Evolutionary conservation across 2,888 invertebrate species (phyloP), one percentile per base, ranked within the genome.

Genomic region (Aproaerema taeniolella): DNA sequence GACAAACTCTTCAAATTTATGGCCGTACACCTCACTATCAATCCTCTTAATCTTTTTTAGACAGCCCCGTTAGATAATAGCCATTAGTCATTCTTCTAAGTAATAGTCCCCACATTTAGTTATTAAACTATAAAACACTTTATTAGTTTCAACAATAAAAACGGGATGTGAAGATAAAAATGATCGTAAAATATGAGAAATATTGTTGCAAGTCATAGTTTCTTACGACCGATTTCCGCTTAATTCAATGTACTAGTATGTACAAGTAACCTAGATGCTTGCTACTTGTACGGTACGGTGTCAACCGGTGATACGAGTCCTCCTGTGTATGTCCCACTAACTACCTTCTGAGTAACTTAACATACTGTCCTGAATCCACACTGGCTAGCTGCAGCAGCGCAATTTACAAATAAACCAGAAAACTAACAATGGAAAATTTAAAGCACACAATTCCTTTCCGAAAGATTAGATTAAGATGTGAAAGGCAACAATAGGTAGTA

Each of bases 401-500:
- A n/a, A 26, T 35, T 35, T 35, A 9, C 10, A 28, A 16, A 28
- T 28, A 35, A 35, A 16, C 6, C 26, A 26, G 16, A 26, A 38
- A 37, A 30, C 11, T 11, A 15, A 35, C 37, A 37, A 37, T 37
- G 12, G 17, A 15, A 34, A 20, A 33, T 30, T 24, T 39, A 16
- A 20, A 13, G 31, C 31, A 15, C 16, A 29, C 46, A 46, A 43
- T 43, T 47, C 43, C 41, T 50, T 56, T 52, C 39, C 32, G 45
- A 53, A 52, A 61, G 55, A 65, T 65, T 38, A 46, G 65, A 71
- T 71, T 63, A 66, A 63, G 50, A 58, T 52, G 53, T 55, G 55
- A 59, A 44, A 50, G 51, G 47, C 52, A 68, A 74, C 74, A 77
- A 75, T 76, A n/a, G n/a, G n/a, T n/a, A 50, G 67, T 61, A 55